A percentile compares a stretch with the other conserved stretches of the same genome.
These are phyloP conservation scores for Eonycteris spelaea DNA, from an alignment of 2,113 vertebrate species.

Conservation along the genomic window DNA sequence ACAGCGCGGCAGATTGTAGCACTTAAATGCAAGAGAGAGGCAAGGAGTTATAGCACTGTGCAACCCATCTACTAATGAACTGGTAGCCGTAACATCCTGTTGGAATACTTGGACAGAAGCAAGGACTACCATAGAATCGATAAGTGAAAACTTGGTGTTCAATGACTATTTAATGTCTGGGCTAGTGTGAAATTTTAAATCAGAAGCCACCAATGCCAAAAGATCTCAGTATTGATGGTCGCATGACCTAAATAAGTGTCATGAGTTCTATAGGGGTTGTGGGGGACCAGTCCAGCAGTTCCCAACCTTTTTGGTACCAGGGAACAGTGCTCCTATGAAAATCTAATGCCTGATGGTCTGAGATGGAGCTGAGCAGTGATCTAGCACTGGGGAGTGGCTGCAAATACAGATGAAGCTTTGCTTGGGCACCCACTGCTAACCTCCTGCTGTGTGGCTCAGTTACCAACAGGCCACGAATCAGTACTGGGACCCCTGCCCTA, in stretches of 20 bases:
- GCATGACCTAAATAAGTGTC: background rate
- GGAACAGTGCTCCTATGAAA: too few species aligned
- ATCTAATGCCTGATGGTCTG: too few species aligned
- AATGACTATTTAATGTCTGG: background rate
- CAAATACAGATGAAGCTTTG: too few species aligned
- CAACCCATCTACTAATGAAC: too few species aligned
- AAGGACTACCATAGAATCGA: background rate
- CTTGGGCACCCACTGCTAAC: too few species aligned
- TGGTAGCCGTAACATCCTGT: too few species aligned
- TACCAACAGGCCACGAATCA: too few species aligned
- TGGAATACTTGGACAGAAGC: background rate
- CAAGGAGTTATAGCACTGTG: background rate
- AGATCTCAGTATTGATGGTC: background rate
- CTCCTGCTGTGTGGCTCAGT: too few species aligned
- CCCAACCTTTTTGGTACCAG: too few species aligned
- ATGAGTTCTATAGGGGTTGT: background rate
- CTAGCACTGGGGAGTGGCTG: too few species aligned
- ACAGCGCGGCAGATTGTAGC: background rate
- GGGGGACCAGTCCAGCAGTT: background rate
- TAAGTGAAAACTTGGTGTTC: background rate
- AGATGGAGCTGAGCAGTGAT: too few species aligned
- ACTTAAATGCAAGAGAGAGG: background rate
- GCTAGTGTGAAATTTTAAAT: background rate
- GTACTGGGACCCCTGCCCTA: too few species aligned
- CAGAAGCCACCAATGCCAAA: background rate